These are phyloP conservation scores for Scyliorhinus canicula DNA, from an alignment of 2,797 vertebrate genomes.

Conservation along the genomic window DNA sequence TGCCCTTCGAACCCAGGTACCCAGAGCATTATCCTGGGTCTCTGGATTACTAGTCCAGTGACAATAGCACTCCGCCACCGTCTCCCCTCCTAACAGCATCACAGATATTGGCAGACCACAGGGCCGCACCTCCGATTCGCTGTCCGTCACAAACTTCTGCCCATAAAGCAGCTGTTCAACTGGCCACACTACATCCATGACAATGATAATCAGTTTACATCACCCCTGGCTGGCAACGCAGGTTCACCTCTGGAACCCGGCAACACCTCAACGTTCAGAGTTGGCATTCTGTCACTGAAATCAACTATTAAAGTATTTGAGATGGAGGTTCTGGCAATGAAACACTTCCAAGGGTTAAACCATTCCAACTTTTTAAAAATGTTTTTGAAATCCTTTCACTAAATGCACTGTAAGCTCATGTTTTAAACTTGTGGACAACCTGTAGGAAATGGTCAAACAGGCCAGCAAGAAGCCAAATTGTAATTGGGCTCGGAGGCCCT, in stretches of 20 bases:
- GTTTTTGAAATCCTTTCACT: neutral
- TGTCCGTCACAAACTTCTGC: neutral
- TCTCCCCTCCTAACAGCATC: neutral
- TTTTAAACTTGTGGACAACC: neutral
- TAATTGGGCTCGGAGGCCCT: neutral
- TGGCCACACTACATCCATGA: neutral
- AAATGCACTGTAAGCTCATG: neutral
- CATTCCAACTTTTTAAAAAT: neutral
- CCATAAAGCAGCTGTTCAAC: neutral
- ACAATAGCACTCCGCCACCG: too few relatives aligned
- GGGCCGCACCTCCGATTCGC: neutral
- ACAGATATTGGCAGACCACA: neutral
- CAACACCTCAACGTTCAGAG: neutral
- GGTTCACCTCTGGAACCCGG: neutral
- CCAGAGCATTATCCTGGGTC: too few relatives aligned
- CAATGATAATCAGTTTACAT: neutral
- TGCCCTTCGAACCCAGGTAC: too few relatives aligned
- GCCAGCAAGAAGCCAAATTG: neutral
- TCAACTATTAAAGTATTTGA: neutral
- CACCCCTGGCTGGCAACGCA: neutral
- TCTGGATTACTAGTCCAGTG: too few relatives aligned
- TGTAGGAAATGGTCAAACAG: neutral
- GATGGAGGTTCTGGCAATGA: neutral
- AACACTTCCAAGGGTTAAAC: neutral
- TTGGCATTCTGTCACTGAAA: neutral